Evolutionary conservation across 2,888 invertebrate species (phyloP), one percentile per base, ranked within the genome.

Genomic region (Coelinius sp.): DNA sequence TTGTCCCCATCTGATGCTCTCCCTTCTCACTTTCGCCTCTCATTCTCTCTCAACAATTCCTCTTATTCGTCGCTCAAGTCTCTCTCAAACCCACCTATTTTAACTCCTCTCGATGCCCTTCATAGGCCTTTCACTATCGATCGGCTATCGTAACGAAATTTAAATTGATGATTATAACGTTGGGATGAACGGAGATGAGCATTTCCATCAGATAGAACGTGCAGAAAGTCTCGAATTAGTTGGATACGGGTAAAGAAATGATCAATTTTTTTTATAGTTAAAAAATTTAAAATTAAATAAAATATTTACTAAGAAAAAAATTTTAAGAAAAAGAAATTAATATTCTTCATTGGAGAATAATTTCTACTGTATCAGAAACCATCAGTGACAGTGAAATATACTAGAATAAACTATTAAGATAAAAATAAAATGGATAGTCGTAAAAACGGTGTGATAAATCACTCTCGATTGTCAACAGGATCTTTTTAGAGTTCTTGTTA

Each of bases 401-500:
- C n/a, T n/a, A 66, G 56, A 63, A 52, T 52, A 25, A 68, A 62
- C 66, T 65, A 65, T 68, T 52, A 63, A 52, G 14, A 25, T 49
- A 74, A 70, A 70, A 68, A 63, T 69, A 38, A 31, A 35, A 66
- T 41, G 38, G 66, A 46, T 8, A 46, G 67, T n/a, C n/a, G 53
- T 22, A 65, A 68, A 20, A 41, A 59, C 73, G 75, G 70, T 77
- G 85, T 85, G 85, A 85, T 85, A 84, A 85, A 85, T 85, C 85
- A 85, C 84, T 81, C 82, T 82, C 83, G 83, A 85, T 85, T 82
- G 83, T 82, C 79, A 80, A 80, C 80, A 79, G 81, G 83, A 84
- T 83, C 83, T 82, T 83, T 52, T 84, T 83, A 81, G 81, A 80
- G 83, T 83, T 84, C 85, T 85, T 85, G 84, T 85, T 85, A 85